A percentile compares a stretch with the other conserved stretches of the same genome.
Evolutionary conservation across 92 coral and sea anemone genomes (phyloP).

Genomic region (Micromussa lordhowensis): DNA sequence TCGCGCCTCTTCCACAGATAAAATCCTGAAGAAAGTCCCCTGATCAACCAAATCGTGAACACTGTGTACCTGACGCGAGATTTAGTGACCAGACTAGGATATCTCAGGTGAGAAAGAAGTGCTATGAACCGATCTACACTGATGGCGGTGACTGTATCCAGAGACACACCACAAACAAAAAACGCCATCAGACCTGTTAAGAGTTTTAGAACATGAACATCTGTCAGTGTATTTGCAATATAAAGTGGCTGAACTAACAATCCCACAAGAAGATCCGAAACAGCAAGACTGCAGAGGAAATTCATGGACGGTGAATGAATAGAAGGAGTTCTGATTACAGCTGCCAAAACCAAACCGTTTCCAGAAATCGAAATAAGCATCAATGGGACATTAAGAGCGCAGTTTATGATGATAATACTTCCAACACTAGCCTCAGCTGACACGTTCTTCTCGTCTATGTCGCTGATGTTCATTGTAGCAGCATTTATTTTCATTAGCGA

Average conservation of each 20-base stretch:
- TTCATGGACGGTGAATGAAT: conserved; percentile 1
- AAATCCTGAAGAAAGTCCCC: neutral
- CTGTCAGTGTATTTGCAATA: conserved; percentile 4
- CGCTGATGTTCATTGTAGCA: neutral
- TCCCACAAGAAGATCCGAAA: conserved; percentile 10
- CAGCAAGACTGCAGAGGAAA: neutral
- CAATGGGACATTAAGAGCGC: neutral
- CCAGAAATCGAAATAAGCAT: neutral
- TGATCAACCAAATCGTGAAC: neutral
- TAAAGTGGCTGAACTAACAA: conserved; percentile 1
- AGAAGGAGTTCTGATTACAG: neutral
- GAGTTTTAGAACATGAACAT: neutral
- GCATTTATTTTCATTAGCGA: neutral
- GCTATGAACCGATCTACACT: conserved; percentile 4
- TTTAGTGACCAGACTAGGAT: neutral
- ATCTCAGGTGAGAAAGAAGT: neutral
- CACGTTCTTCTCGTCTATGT: neutral
- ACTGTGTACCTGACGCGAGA: neutral
- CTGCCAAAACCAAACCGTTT: neutral
- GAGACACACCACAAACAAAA: neutral
- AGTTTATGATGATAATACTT: neutral
- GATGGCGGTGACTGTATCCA: neutral
- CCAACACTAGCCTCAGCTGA: neutral
- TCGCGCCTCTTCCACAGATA: conserved; percentile 4
- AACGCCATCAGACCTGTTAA: neutral